Conservation (phyloP, 1,140 invertebrate genomes). For the Apocrypta bakeri region DNA sequence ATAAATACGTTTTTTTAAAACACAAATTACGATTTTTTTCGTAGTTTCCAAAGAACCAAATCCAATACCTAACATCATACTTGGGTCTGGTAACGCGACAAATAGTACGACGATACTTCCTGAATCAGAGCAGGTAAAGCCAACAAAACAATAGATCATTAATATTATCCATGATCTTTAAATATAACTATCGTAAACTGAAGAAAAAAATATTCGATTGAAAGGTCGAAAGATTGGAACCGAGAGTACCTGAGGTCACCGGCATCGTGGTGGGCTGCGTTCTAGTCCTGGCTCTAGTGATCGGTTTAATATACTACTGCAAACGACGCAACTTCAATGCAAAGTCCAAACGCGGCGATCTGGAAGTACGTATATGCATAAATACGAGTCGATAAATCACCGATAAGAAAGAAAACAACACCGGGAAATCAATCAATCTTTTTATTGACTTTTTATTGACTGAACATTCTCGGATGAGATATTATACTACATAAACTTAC, state of each 20-base stretch:
- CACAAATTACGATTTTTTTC: conserved; percentile 56
- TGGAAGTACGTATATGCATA: conserved; percentile 30
- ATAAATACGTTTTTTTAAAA: too few relatives aligned
- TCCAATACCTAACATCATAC: conserved; percentile 79
- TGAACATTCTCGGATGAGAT: too few relatives aligned
- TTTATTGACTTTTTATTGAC: too few relatives aligned
- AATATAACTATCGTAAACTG: neutral
- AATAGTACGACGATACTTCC: conserved; percentile 66
- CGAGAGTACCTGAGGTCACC: conserved; percentile 67
- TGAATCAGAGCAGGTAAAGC: conserved; percentile 67
- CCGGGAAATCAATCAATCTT: too few relatives aligned
- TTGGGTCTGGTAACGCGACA: conserved; percentile 71
- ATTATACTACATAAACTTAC: too few relatives aligned
- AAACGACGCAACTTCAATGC: conserved; percentile 61
- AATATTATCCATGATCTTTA: neutral
- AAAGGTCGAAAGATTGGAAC: conserved; percentile 63
- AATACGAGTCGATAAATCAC: too few relatives aligned
- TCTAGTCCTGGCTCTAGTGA: conserved; percentile 60
- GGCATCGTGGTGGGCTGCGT: conserved; percentile 64
- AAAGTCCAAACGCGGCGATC: conserved; percentile 58
- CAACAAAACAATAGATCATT: neutral
- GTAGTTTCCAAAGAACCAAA: conserved; percentile 75
- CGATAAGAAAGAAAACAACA: too few relatives aligned
- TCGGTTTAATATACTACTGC: conserved; percentile 61
- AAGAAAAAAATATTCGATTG: neutral